Base-by-base conservation (phyloP, 2,113 vertebrate genomes). In the Apaloderma vittatum region DNA sequence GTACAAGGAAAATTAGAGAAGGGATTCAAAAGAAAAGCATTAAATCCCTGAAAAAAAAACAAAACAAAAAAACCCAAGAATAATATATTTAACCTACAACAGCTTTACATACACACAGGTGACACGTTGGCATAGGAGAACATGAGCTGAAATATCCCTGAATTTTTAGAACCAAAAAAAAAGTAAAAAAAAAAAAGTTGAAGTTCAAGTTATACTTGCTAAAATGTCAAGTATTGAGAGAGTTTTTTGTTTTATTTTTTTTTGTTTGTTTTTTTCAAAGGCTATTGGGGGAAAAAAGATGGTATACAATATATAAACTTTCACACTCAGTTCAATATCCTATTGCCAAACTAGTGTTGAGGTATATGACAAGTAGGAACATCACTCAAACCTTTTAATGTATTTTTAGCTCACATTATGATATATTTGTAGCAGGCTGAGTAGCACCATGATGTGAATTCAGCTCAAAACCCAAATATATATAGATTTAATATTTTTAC, bases 291-390 rank as follows among this genome's bases (percentile, higher is more conserved):
- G 87, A 58, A 96, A 96, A 95, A 97, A 97, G 98, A 98, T 98
- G 98, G 97, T 97, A 94, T 97, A 97, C 85, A 94, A 98, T 97
- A 96, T 98, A 97, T 96, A 98, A 98, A 98, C 98, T 97, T 98
- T 96, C 97, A 98, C 97, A 97, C 98, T 98, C 98, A 96, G 97
- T 97, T 98, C 97, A 95, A 98, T 97, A 98, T 98, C 98, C 98
- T 99, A 99, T 99, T 99, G 99, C 99, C 99, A 99, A 99, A 98
- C 98, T 99, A 99, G 98, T 98, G 99, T 98, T 99, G 99, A 99
- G 99, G 99, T 99, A 99, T 99, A 99, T 99, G 98, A 98, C 98
- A 99, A 99, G 97, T 99, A 99, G 98, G 98, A 98, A 98, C 98
- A 98, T 98, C 98, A 98, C 99, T 99, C 98, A 99, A 98, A 98